phyloP scores from a whole-genome alignment of 1,140 invertebrate species.

The Ectropis grisescens region DNA sequence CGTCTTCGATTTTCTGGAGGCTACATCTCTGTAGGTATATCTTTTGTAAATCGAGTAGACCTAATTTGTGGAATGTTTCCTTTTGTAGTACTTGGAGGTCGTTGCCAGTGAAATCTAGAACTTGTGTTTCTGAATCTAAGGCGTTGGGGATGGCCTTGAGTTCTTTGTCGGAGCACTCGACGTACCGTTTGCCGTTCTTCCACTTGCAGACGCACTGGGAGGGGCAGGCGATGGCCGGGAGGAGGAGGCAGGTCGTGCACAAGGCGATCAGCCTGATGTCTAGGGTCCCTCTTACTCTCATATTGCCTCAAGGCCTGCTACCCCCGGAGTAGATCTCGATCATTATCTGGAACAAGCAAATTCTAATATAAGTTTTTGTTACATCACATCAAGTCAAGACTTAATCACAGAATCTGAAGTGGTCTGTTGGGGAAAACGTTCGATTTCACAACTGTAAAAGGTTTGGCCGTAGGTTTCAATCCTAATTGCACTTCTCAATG shows the following conservation, averaged over 20 bases:
- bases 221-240: slow-evolving; percentile 75
- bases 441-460: no score
- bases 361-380: slow-evolving; percentile 14
- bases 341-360: slow-evolving; percentile 65
- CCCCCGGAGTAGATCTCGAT: slow-evolving; percentile 24
- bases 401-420: not conserved
- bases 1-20: slow-evolving; percentile 81
- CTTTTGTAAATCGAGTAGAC: slow-evolving; percentile 88
- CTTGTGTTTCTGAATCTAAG: slow-evolving; percentile 90
- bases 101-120: slow-evolving; percentile 88
- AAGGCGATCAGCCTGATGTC: slow-evolving; percentile 55
- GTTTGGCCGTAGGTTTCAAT: no score
- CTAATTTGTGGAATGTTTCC: slow-evolving; percentile 82
- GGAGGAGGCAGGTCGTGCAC: slow-evolving; percentile 49
- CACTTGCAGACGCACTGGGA: slow-evolving; percentile 87
- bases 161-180: slow-evolving; percentile 84
- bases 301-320: slow-evolving; percentile 52
- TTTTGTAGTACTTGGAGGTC: slow-evolving; percentile 80
- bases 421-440: no score
- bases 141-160: slow-evolving; percentile 83
- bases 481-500: no score
- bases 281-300: slow-evolving; percentile 45
- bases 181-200: slow-evolving; percentile 92
- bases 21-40: slow-evolving; percentile 84
- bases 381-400: slow-evolving; percentile 1